A percentile compares a stretch with the other conserved stretches of the same genome.
Conservation (phyloP, 2,113 vertebrate genomes). For the Notechis scutatus region DNA sequence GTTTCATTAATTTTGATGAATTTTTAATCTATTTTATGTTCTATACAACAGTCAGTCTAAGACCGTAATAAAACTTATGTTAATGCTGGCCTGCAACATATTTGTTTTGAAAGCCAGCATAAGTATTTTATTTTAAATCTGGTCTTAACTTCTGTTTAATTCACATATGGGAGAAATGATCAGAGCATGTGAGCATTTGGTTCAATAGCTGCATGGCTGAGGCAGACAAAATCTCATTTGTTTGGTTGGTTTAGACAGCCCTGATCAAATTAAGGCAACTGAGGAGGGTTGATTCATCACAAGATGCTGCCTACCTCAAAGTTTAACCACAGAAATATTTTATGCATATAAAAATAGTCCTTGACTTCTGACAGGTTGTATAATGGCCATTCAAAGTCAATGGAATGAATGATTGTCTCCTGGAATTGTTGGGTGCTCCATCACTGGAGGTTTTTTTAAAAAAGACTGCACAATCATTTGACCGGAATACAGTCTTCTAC, state of each 20-base stretch:
- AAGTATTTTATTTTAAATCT: neutral
- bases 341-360: neutral
- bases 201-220: neutral
- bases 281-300: neutral
- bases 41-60: neutral
- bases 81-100: neutral
- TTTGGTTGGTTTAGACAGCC: neutral
- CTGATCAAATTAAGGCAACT: neutral
- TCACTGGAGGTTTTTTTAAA: too few relatives aligned
- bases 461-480: too few relatives aligned
- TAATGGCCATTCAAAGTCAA: neutral
- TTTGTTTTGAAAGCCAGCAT: neutral
- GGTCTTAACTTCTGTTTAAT: neutral
- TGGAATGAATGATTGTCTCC: neutral
- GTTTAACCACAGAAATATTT: neutral
- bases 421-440: too few relatives aligned
- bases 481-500: too few relatives aligned
- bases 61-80: neutral
- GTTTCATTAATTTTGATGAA: neutral
- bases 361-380: neutral
- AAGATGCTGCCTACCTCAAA: neutral
- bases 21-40: neutral
- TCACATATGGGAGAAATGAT: neutral
- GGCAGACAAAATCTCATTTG: neutral
- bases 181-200: neutral